These are phyloP conservation scores for Gallinago stenura DNA, from an alignment of 2,797 vertebrate species.

Conservation along the genomic window DNA sequence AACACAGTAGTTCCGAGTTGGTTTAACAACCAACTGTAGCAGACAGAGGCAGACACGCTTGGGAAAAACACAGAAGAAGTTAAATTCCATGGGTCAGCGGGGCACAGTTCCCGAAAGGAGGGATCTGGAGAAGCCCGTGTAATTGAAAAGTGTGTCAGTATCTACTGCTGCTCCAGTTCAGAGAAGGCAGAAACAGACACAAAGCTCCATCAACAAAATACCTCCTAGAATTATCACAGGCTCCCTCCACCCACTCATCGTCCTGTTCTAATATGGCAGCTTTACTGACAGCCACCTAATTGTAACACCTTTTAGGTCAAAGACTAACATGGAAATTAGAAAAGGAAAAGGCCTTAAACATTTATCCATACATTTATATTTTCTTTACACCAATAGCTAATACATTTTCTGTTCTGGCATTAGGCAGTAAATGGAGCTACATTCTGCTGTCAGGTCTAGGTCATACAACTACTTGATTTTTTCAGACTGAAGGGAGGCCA, in stretches of 20 bases:
- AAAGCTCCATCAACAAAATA: not conserved
- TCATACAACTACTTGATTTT: not conserved
- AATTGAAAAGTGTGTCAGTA: not conserved
- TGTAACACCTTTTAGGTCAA: not conserved
- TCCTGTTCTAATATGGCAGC: not conserved
- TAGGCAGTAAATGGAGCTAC: not conserved
- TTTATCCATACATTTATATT: not conserved
- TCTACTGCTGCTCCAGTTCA: not conserved
- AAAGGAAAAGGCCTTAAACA: not conserved
- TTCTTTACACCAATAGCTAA: not conserved
- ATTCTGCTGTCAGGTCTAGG: not conserved
- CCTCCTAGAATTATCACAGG: not conserved
- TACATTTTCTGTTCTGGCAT: not conserved
- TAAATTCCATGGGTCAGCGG: not conserved
- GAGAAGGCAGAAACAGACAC: not conserved
- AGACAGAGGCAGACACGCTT: not conserved
- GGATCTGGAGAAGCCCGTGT: not conserved
- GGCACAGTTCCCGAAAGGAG: not conserved
- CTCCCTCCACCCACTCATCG: fast-evolving
- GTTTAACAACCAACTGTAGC: not conserved
- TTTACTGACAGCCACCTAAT: not conserved
- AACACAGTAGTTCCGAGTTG: not conserved
- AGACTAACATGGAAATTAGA: not conserved
- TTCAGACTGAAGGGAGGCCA: not conserved
- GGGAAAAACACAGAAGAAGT: not conserved